Evolutionary conservation across 2,888 invertebrate species (phyloP).

Genomic region (Xanthia icteritia): DNA sequence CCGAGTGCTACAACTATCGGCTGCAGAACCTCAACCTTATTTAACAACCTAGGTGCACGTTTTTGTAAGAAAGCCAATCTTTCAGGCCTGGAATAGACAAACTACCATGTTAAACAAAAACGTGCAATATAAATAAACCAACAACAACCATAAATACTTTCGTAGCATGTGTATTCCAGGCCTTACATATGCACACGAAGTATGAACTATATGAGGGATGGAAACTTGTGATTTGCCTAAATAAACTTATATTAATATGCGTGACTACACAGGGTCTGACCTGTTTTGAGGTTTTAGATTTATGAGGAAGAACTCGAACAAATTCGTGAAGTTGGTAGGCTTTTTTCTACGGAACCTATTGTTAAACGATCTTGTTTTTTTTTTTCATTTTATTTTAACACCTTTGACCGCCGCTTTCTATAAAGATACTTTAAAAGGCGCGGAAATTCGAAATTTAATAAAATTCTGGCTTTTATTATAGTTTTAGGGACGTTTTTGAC

Average conservation of each 20-base stretch:
- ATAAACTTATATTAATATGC: slow-evolving; percentile 25
- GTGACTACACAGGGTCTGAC: slow-evolving; percentile 38
- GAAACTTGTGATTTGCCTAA: background rate
- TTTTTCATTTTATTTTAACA: background rate
- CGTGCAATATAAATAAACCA: slow-evolving; percentile 17
- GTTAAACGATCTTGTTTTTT: background rate
- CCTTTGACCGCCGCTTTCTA: slow-evolving; percentile 20
- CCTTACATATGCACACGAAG: slow-evolving; percentile 3
- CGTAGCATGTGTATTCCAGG: slow-evolving; percentile 38
- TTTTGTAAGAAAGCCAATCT: slow-evolving; percentile 13
- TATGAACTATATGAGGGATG: background rate
- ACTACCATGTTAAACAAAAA: slow-evolving; percentile 9
- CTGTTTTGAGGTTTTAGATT: slow-evolving; percentile 25
- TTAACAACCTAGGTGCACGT: slow-evolving; percentile 7
- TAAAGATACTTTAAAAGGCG: background rate
- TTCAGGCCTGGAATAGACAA: slow-evolving; percentile 20
- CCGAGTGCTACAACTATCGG: slow-evolving; percentile 74
- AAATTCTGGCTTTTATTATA: background rate
- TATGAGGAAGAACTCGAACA: background rate
- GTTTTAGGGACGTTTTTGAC: background rate
- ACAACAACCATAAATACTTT: background rate
- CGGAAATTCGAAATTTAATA: no score
- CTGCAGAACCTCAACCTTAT: slow-evolving; percentile 30
- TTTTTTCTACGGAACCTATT: slow-evolving; percentile 22
- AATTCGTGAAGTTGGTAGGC: background rate